Conservation (phyloP, 37 sponge, comb jelly and placozoan species). For the Bolinopsis microptera region DNA sequence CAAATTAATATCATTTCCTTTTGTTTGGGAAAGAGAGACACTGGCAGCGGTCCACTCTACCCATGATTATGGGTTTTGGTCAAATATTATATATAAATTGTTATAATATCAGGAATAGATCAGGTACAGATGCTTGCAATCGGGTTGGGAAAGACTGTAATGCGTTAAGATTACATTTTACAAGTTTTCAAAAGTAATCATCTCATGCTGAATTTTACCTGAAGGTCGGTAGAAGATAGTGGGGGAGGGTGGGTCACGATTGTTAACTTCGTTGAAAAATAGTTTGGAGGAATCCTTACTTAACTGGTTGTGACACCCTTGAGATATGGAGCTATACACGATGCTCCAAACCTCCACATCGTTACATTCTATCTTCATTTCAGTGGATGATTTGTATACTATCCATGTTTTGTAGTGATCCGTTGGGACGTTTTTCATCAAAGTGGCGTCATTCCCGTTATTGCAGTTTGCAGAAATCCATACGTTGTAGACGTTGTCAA, state of each 20-base stretch:
- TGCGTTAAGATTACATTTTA: too few relatives aligned
- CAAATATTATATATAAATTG: too few relatives aligned
- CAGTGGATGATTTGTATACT: not conserved
- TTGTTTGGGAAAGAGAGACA: too few relatives aligned
- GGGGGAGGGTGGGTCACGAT: not conserved
- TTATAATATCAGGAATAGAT: too few relatives aligned
- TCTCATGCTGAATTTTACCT: too few relatives aligned
- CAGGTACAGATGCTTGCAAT: too few relatives aligned
- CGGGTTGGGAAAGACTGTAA: too few relatives aligned
- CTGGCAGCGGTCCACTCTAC: too few relatives aligned
- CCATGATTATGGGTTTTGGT: too few relatives aligned
- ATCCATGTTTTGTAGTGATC: not conserved
- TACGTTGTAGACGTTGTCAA: not conserved
- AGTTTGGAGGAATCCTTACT: not conserved
- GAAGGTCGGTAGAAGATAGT: not conserved
- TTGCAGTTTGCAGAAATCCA: not conserved
- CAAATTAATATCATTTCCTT: too few relatives aligned
- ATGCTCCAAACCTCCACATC: not conserved
- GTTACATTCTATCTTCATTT: not conserved
- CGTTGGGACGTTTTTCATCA: not conserved
- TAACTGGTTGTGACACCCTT: not conserved
- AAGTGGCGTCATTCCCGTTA: not conserved
- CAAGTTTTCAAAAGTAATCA: too few relatives aligned
- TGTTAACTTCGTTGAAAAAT: not conserved
- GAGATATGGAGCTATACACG: not conserved